Conservation (phyloP, 2,113 vertebrate genomes). For the Menidia beryllina region DNA sequence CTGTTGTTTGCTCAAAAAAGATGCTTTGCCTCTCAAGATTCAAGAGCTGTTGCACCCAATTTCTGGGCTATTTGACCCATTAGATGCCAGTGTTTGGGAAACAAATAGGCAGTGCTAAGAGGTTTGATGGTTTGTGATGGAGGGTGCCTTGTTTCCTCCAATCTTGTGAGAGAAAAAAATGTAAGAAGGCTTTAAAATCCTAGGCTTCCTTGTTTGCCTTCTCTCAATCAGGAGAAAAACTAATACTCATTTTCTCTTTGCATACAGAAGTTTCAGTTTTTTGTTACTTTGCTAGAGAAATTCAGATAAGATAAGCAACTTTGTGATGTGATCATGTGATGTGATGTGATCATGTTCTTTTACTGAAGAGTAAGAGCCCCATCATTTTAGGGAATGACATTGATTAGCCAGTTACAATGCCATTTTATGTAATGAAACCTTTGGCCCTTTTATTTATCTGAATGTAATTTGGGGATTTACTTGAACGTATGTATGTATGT, state of each 20-base stretch:
- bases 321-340: no score
- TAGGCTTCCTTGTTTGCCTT: not conserved
- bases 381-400: not conserved
- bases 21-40: constrained; percentile 51
- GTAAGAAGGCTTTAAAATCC: constrained; percentile 14
- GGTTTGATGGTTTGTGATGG: constrained; percentile 53
- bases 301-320: not conserved
- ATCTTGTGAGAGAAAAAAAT: constrained; percentile 28
- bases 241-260: not conserved
- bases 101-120: constrained; percentile 57
- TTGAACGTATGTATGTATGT: no score
- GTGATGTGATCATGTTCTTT: not conserved
- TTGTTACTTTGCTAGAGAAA: not conserved
- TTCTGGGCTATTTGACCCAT: constrained; percentile 67
- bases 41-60: constrained; percentile 50
- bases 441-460: not conserved
- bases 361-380: not conserved
- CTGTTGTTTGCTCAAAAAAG: constrained; percentile 34
- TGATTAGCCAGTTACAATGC: not conserved
- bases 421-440: not conserved
- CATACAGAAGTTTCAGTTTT: not conserved
- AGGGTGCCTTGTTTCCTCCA: constrained; percentile 10
- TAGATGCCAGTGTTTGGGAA: constrained; percentile 62
- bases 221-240: not conserved
- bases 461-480: not conserved